Conservation (phyloP, 2,113 vertebrate species). For the Corvus hawaiiensis region DNA sequence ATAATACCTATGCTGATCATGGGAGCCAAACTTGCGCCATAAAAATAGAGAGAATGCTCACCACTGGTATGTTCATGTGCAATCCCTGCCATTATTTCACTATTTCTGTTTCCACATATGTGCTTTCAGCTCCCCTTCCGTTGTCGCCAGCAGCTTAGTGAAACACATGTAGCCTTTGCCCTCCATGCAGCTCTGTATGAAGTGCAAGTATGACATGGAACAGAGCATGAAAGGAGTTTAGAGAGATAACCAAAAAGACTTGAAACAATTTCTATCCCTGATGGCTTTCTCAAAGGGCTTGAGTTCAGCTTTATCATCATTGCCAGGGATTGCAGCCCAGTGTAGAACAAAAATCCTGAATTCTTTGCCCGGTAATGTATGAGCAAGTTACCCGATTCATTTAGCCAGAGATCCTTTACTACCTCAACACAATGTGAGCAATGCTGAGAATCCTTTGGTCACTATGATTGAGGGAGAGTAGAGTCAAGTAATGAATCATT, state of each 20-base stretch:
- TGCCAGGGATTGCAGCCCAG: not conserved
- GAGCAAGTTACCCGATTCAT: not conserved
- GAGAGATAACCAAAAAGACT: not conserved
- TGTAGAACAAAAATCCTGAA: not conserved
- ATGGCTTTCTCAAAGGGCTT: not conserved
- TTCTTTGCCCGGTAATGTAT: not conserved
- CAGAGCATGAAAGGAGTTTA: not conserved
- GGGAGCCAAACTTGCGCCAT: not conserved
- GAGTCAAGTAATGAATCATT: not conserved
- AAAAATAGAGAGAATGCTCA: not conserved
- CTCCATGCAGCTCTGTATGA: not conserved
- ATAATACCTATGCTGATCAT: not conserved
- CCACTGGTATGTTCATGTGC: accelerated
- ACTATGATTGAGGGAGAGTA: not conserved
- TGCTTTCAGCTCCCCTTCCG: not conserved
- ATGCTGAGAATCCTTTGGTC: not conserved
- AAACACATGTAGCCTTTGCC: not conserved
- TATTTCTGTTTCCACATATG: not conserved
- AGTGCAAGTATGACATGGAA: not conserved
- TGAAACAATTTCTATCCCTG: not conserved
- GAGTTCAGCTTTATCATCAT: not conserved
- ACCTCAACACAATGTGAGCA: not conserved
- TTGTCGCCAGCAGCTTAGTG: not conserved
- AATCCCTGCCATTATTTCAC: not conserved
- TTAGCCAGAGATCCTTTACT: not conserved